Base-by-base conservation (phyloP, 2,113 vertebrate species). In the Acrocephalus kingi region DNA sequence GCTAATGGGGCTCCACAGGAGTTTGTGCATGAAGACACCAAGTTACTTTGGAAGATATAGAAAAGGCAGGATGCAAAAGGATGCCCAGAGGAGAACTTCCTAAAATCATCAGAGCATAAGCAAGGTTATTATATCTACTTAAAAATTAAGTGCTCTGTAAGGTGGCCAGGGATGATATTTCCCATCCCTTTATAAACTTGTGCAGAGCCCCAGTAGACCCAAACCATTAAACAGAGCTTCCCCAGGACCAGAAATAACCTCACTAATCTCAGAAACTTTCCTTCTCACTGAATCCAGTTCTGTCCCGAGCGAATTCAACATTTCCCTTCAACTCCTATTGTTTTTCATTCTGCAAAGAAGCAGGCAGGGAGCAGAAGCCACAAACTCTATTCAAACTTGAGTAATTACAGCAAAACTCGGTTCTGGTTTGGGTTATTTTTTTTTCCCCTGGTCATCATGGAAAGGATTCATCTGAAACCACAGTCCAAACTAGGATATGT, bases 51-150 rank as follows among this genome's bases (percentile, higher is more conserved):
- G 56, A 58, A 85, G 31, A 69, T 51, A 69, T 1, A 76, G 30
- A 4, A 59, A 83, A 63, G 64, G 85, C 52, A 86, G 31, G 43
- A 74, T 71, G 63, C 81, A 66, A 84, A 85, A 64, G 39, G 46
- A 74, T 80, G 68, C 82, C 78, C 82, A 67, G 48, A 86, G 82
- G 85, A 88, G 35, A 84, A 52, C 63, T 90, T 83, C 74, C 75
- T 90, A 88, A 95, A 96, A 80, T 54, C 37, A 9, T 86, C 31
- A 55, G 87, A 93, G 79, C 67, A 27, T 48, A 87, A 96, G 63
- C 68, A 95, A 90, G 85, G 72, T 91, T 91, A 93, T 94, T 90
- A 45, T 9, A 59, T 52, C 92, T 77, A 90, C 87, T 95, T 90
- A 90, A 88, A 88, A 90, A 51, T 83, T 88, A 96, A 96, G 67